A percentile compares a stretch with the other conserved stretches of the same genome.
These are phyloP conservation scores for Phyllostomus discolor DNA, from an alignment of 2,113 vertebrate genomes.

Conservation along the genomic window DNA sequence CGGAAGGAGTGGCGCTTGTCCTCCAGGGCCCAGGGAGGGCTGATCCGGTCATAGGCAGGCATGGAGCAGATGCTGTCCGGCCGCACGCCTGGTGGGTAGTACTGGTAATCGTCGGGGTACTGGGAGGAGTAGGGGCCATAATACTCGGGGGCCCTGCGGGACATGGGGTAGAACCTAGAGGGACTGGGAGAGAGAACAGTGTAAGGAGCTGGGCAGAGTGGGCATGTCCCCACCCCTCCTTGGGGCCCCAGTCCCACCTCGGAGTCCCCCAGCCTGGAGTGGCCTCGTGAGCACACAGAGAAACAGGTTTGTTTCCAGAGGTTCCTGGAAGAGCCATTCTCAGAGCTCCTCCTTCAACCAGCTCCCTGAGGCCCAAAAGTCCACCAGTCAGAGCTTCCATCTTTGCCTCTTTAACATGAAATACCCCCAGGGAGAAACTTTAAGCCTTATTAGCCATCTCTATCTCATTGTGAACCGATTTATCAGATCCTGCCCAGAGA, in stretches of 20 bases:
- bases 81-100: conserved; percentile 87
- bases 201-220: neutral
- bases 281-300: neutral
- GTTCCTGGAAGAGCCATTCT: neutral
- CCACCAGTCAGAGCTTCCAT: neutral
- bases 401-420: conserved; percentile 28
- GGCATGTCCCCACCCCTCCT: accelerated
- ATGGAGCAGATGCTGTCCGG: conserved; percentile 96
- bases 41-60: conserved; percentile 87
- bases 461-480: neutral
- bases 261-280: no score
- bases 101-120: conserved; percentile 89
- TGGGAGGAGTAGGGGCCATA: conserved; percentile 86
- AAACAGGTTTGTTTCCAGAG: neutral
- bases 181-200: conserved; percentile 78
- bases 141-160: conserved; percentile 86
- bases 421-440: neutral
- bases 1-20: conserved; percentile 89
- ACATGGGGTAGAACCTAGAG: conserved; percentile 85
- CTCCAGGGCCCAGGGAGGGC: conserved; percentile 86
- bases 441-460: neutral
- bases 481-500: neutral
- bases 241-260: neutral
- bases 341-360: neutral
- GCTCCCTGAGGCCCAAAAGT: neutral